Evolutionary conservation across 2,113 vertebrate genomes (phyloP).

Genomic region (Hyaena hyaena): DNA sequence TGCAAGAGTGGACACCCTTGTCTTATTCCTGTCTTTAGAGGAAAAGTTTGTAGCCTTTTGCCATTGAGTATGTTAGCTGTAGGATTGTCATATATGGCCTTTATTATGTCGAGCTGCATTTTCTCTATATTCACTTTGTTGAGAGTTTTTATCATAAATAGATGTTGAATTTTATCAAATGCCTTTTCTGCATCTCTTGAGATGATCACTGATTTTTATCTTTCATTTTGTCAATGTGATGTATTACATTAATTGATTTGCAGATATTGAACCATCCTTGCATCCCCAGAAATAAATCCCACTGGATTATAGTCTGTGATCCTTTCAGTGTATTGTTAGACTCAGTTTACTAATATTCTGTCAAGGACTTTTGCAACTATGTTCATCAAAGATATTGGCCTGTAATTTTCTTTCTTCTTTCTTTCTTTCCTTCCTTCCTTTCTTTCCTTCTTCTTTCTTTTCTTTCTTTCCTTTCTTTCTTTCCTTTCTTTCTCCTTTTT

Average conservation of each 20-base stretch:
- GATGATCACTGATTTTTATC: neutral
- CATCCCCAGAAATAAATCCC: neutral
- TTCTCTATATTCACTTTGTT: neutral
- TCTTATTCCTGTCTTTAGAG: neutral
- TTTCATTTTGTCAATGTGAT: neutral
- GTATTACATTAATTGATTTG: neutral
- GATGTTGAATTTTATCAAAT: neutral
- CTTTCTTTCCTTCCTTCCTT: too few species aligned
- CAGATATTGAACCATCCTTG: neutral
- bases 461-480: too few species aligned
- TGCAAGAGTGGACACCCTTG: neutral
- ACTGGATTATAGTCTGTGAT: neutral
- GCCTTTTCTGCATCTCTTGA: neutral
- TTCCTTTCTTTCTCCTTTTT: too few species aligned
- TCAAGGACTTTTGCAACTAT: neutral
- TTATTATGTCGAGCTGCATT: neutral
- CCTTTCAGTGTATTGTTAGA: neutral
- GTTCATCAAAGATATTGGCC: neutral
- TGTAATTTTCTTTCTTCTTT: neutral
- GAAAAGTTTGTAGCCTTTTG: neutral
- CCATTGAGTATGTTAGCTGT: neutral
- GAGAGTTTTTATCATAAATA: neutral
- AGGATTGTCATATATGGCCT: neutral
- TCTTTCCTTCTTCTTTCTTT: too few species aligned
- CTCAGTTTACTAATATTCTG: neutral